Base-by-base conservation (phyloP, 2,797 vertebrate species). In the Sebastes vulpes region DNA sequence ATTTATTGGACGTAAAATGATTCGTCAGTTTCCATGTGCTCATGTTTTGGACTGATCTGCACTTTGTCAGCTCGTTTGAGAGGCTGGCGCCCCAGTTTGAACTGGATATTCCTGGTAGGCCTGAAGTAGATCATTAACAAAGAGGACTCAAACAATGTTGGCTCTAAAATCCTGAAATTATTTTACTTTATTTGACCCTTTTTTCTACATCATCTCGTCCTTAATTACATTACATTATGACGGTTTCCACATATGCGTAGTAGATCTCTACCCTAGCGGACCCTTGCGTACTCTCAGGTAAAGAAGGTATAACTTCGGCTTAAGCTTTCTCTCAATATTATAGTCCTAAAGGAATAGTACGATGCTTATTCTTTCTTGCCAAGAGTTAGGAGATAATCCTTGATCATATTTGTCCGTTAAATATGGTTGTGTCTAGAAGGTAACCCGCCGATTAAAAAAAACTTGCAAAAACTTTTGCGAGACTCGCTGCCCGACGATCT, bases 1-100 rank as follows among this genome's bases (percentile, higher is more conserved):
- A 75, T 64, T 21, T 20, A 1, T 60, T 77, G 78, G 57, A 53
- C 2, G 48, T 73, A 46, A 78, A 91, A 80, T 67, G 54, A 84
- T 67, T 54, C 11, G 4, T 16, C 16, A 38, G 57, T 88, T 92
- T 89, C 87, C 78, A 77, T 90, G 91, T 60, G 54, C 81, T 91
- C 87, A 86, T 73, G 20, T 68, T 69, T 78, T 78, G 86, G 74
- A 65, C 52, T 65, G 52, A 75, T 76, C 60, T 80, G 65, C 58
- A 65, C 68, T 74, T 77, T 46, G 53, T 89, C 89, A 78, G 66
- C 73, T 89, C 61, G 66, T 87, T 59, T 23, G 3, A 77, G 61
- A 61, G 57, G 50, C 31, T 10, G 54, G 1, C 9, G 26, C 18
- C 31, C 26, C 26, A 48, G 60, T 76, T 67, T 52, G 29, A 18